phyloP scores from a whole-genome alignment of 1,140 invertebrate species.

The Drosophila lacteicornis region DNA sequence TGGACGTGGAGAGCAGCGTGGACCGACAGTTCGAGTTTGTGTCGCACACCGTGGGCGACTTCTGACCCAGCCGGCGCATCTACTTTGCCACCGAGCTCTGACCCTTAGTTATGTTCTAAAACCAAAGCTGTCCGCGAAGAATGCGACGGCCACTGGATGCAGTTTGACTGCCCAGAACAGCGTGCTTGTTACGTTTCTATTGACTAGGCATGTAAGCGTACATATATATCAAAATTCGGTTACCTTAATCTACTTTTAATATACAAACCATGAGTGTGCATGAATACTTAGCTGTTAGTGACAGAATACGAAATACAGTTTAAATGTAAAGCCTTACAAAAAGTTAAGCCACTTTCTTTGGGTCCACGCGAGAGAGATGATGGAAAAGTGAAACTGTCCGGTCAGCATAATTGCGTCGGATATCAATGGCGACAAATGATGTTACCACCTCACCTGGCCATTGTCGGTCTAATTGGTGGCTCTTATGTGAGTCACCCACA shows the following conservation, averaged over 20 bases:
- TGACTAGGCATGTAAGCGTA: conserved; percentile 30
- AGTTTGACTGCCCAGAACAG: conserved; percentile 37
- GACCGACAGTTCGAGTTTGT: conserved; percentile 80
- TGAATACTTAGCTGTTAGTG: conserved; percentile 39
- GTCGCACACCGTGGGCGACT: conserved; percentile 79
- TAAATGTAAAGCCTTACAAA: conserved; percentile 24
- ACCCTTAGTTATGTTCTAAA: conserved; percentile 2
- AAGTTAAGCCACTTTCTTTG: conserved; percentile 17
- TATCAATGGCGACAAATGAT: conserved; percentile 13
- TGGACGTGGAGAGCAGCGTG: conserved; percentile 54
- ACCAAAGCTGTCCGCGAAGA: conserved; percentile 3
- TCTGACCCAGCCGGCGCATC: conserved; percentile 70
- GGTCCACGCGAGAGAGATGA: neutral
- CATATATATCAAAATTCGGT: conserved; percentile 27
- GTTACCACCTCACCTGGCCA: conserved; percentile 19
- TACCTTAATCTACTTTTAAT: conserved; percentile 16
- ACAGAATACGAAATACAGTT: conserved; percentile 45
- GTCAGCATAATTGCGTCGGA: conserved; percentile 24
- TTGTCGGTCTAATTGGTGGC: conserved; percentile 35
- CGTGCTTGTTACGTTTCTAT: conserved; percentile 52
- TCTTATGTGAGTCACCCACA: conserved; percentile 27
- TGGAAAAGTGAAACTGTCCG: conserved; percentile 41
- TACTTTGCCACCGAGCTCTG: conserved; percentile 63
- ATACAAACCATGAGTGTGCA: conserved; percentile 16
- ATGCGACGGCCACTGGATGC: conserved; percentile 3